These are phyloP conservation scores for Tupiocoris notatus DNA, from an alignment of 2,888 invertebrate genomes.

Conservation along the genomic window DNA sequence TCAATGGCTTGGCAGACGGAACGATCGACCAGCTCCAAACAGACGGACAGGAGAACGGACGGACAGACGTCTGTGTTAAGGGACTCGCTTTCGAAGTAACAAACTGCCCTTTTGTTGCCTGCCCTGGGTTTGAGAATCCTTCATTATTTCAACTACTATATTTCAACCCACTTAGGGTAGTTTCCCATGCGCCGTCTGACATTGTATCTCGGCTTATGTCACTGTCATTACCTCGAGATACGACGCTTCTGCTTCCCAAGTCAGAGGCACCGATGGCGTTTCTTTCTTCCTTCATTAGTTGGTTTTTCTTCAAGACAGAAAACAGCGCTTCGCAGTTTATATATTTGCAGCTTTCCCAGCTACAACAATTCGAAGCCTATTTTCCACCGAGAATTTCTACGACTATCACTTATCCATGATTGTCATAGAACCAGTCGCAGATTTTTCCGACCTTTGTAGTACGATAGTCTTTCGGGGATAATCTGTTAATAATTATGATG, in stretches of 20 bases:
- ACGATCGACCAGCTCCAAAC: constrained; percentile 3
- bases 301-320: not conserved
- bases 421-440: no score
- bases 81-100: constrained; percentile 23
- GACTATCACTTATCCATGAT: no score
- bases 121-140: constrained; percentile 23
- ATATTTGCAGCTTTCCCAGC: no score
- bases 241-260: not conserved
- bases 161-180: constrained; percentile 43
- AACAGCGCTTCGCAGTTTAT: no score
- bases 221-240: constrained; percentile 29
- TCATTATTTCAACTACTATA: constrained; percentile 44
- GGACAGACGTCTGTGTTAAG: constrained; percentile 43
- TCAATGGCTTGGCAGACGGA: constrained; percentile 16
- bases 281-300: not conserved
- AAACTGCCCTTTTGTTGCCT: constrained; percentile 42
- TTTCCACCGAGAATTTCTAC: no score
- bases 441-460: no score
- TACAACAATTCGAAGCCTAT: no score
- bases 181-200: constrained; percentile 40
- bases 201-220: constrained; percentile 31
- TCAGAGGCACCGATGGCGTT: not conserved
- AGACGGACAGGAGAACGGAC: constrained; percentile 32
- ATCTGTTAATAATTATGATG: no score
- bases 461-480: no score